Percentiles rank a stretch among this genome's conserved stretches.
These are phyloP conservation scores for Ceyx erithaca DNA, from an alignment of 2,797 vertebrate genomes.

Conservation along the genomic window DNA sequence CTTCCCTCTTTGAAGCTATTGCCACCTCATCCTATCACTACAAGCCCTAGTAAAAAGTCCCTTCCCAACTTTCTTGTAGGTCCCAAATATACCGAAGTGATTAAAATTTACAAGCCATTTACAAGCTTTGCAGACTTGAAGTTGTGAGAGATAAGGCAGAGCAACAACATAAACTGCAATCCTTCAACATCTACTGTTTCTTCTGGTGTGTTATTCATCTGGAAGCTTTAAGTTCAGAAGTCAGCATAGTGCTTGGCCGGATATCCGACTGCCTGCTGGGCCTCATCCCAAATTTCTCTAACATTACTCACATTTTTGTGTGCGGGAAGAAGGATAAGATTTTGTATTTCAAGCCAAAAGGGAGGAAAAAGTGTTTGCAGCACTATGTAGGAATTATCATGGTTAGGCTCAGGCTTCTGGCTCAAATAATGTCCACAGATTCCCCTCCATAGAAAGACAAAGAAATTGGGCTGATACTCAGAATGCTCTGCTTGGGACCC, in stretches of 20 bases:
- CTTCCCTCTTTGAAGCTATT: neutral
- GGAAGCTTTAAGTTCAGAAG: neutral
- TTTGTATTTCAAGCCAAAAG: neutral
- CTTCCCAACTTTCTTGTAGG: neutral
- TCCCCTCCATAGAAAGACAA: neutral
- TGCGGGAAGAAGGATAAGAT: neutral
- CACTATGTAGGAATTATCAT: neutral
- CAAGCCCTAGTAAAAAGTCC: neutral
- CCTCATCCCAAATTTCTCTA: constrained; percentile 49
- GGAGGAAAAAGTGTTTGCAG: neutral
- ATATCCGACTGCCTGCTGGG: neutral
- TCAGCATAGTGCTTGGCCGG: neutral
- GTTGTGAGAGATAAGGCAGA: neutral
- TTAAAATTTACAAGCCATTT: neutral
- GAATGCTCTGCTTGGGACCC: neutral
- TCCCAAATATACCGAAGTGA: neutral
- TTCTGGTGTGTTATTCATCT: neutral
- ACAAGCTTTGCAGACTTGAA: neutral
- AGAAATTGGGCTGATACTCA: rapidly evolving
- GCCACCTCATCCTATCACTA: neutral
- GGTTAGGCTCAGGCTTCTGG: neutral
- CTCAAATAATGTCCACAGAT: neutral
- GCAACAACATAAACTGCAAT: neutral
- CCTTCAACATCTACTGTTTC: neutral
- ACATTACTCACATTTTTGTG: constrained; percentile 5